A percentile compares a stretch with the other conserved stretches of the same genome.
These are phyloP conservation scores for Otus sunia DNA, from an alignment of 2,113 vertebrate genomes.

Conservation along the genomic window DNA sequence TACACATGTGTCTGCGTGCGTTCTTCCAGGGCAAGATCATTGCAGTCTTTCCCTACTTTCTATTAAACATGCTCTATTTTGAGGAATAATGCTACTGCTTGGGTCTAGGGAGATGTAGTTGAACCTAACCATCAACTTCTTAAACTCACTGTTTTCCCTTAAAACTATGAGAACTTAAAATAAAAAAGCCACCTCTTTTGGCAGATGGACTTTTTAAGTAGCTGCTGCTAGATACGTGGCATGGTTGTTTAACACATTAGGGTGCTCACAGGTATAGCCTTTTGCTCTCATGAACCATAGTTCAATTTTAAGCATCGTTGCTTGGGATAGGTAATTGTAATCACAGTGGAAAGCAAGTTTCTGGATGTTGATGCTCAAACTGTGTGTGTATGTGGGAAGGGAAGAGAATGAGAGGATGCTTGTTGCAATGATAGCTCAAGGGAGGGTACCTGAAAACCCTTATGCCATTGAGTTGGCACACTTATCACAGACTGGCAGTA, in stretches of 20 bases:
- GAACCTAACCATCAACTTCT: conserved; percentile 13
- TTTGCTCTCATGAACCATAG: conserved; percentile 71
- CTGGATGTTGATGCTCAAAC: conserved; percentile 35
- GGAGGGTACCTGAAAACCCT: conserved; percentile 57
- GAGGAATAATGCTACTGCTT: not conserved
- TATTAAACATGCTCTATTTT: not conserved
- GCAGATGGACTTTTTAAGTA: conserved; percentile 69
- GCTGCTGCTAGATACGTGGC: conserved; percentile 48
- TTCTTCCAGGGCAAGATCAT: not conserved
- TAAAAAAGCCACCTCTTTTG: conserved; percentile 51
- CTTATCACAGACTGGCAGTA: conserved; percentile 33
- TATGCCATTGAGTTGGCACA: conserved; percentile 34
- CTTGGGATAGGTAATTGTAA: conserved; percentile 68
- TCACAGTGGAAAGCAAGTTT: conserved; percentile 58
- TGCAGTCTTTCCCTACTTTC: not conserved
- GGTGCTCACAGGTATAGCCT: conserved; percentile 69
- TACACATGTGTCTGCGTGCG: not conserved
- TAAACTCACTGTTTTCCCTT: conserved; percentile 52
- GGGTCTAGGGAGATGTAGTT: not conserved
- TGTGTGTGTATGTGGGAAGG: not conserved
- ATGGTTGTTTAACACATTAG: conserved; percentile 74
- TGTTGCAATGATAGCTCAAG: conserved; percentile 41
- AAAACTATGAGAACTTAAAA: conserved; percentile 58
- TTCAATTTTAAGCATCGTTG: conserved; percentile 80
- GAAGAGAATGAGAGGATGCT: conserved; percentile 13